phyloP scores from a whole-genome alignment of 2,888 invertebrate genomes.

The Neoscelio sp. region DNA sequence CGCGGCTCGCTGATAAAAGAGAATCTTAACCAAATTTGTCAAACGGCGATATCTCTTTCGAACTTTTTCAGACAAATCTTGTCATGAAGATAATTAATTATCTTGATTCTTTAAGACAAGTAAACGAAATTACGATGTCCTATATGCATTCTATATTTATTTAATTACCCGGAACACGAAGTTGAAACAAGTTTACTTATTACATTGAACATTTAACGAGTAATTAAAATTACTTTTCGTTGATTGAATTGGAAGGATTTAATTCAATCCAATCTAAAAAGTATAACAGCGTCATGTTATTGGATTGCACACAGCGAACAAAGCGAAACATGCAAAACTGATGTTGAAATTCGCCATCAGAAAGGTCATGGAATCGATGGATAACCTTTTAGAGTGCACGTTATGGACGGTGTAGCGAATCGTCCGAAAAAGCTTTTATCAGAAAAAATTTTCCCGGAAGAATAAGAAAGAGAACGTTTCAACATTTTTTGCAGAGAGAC shows the following conservation, averaged over 20 bases:
- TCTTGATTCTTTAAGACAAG: too few relatives aligned
- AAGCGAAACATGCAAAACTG: conserved; percentile 14
- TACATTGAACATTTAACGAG: too few relatives aligned
- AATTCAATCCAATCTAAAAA: conserved; percentile 13
- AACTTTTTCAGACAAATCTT: too few relatives aligned
- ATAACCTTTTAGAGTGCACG: conserved; percentile 37
- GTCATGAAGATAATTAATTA: too few relatives aligned
- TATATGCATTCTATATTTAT: too few relatives aligned
- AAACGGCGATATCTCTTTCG: too few relatives aligned
- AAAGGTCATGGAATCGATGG: conserved; percentile 34
- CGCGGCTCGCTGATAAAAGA: too few relatives aligned
- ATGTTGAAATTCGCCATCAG: conserved; percentile 36
- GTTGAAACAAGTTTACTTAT: too few relatives aligned
- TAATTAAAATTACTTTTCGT: conserved; percentile 1
- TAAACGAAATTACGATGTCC: too few relatives aligned
- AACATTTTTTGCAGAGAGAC: conserved; percentile 36
- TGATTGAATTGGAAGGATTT: not conserved
- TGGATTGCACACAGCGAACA: not conserved
- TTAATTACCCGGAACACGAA: too few relatives aligned
- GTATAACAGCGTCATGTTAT: conserved; percentile 11
- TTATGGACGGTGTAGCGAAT: conserved; percentile 28
- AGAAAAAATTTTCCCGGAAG: conserved; percentile 19
- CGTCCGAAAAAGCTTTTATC: conserved; percentile 35
- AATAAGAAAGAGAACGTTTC: conserved; percentile 26
- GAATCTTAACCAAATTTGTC: too few relatives aligned